phyloP scores from a whole-genome alignment of 2,888 invertebrate species.

The Drosophila diplacantha region DNA sequence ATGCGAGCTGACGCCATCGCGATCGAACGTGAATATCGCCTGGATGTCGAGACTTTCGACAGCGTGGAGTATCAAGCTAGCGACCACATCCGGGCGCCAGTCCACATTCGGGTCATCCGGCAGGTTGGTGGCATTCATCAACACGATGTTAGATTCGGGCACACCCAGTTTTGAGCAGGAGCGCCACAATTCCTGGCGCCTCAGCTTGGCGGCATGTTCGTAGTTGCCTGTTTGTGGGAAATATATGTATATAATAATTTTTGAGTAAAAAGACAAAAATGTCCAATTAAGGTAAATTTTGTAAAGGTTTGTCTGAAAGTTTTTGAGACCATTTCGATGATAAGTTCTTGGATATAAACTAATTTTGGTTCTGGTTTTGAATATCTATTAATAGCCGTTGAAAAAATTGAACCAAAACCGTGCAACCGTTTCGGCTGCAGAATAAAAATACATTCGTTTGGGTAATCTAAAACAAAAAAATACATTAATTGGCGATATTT shows the following conservation, averaged over 20 bases:
- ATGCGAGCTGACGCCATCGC: conserved; percentile 94
- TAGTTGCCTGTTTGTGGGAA: conserved; percentile 79
- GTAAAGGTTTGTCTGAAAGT: not conserved
- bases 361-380: conserved; percentile 10
- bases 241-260: not conserved
- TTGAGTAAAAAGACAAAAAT: no score
- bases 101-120: conserved; percentile 86
- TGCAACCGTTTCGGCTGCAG: conserved; percentile 2
- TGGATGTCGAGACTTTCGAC: conserved; percentile 87
- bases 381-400: conserved; percentile 9
- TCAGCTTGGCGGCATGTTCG: conserved; percentile 81
- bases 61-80: conserved; percentile 82
- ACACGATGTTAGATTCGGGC: conserved; percentile 85
- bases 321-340: not conserved
- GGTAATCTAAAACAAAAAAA: not conserved
- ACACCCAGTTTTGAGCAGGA: conserved; percentile 90
- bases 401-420: conserved; percentile 3
- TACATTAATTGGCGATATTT: not conserved
- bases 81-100: conserved; percentile 85
- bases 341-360: conserved; percentile 8
- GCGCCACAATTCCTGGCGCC: conserved; percentile 89
- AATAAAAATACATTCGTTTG: conserved; percentile 10
- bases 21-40: conserved; percentile 95
- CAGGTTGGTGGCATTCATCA: conserved; percentile 84
- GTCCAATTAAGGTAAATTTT: not conserved